Base-by-base conservation (phyloP, 2,797 vertebrate genomes). In the Spondyliosoma cantharus region DNA sequence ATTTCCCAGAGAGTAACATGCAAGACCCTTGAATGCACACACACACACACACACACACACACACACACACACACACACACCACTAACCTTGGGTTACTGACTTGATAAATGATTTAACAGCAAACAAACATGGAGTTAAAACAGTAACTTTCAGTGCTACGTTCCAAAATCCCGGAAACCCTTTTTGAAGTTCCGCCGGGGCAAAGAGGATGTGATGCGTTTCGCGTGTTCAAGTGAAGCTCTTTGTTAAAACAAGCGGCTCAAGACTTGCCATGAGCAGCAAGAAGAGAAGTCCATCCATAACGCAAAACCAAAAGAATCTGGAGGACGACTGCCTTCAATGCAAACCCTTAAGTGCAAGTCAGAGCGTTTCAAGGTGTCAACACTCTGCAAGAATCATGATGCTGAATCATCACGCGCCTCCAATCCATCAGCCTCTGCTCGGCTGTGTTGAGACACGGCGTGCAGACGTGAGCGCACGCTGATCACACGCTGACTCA, bases 21-120 rank as follows among this genome's bases (percentile, higher is more conserved):
- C n/a, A n/a, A n/a, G n/a, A n/a, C n/a, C n/a, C n/a, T n/a, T n/a
- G n/a, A n/a, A n/a, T n/a, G n/a, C 61, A 74, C 58, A 43, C 69
- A 68, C 27, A 16, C 74, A 54, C 53, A 53, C 49, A 48, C 53
- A 54, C 24, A 25, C 53, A 54, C 24, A 25, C 53, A 54, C 42
- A 68, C 56, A 76, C 61, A 57, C 71, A 70, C 29, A 19, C 73
- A 58, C 58, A 57, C 60, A 48, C 66, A 37, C 25, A 69, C 72
- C 70, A 52, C 64, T 25, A 60, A 74, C 73, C 81, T 84, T 74
- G 71, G 22, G 83, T 88, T 88, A 65, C 76, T 32, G n/a, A 62
- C 46, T 75, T 69, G 14, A 72, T 82, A 69, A 80, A 86, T 86
- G 16, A 85, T 88, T 87, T 49, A 83, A 76, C 27, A 82, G 67